Evolutionary conservation across 2,113 vertebrate genomes (phyloP).

Genomic region (Suncus etruscus): DNA sequence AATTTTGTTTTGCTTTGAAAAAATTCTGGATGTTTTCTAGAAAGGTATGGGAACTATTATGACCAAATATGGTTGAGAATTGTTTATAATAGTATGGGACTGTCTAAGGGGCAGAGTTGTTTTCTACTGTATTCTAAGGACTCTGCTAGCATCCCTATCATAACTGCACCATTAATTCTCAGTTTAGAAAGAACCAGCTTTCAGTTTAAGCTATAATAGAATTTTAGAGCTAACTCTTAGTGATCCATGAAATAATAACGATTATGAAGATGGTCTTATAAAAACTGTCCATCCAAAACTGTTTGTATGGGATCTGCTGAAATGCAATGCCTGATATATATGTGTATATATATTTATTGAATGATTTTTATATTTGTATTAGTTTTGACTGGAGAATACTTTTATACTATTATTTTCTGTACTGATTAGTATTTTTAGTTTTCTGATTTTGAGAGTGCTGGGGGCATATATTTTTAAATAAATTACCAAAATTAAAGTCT

Average conservation of each 20-base stretch:
- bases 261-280: slow-evolving; percentile 59
- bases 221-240: slow-evolving; percentile 62
- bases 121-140: not conserved
- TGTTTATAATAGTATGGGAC: slow-evolving; percentile 30
- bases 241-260: slow-evolving; percentile 64
- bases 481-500: not conserved
- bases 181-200: slow-evolving; percentile 51
- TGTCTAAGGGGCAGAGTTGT: slow-evolving; percentile 26
- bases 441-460: slow-evolving; percentile 48
- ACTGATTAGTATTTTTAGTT: slow-evolving; percentile 36
- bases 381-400: slow-evolving; percentile 49
- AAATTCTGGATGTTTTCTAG: slow-evolving; percentile 57
- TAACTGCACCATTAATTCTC: slow-evolving; percentile 35
- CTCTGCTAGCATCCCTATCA: not conserved
- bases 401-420: slow-evolving; percentile 30
- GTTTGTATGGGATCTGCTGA: slow-evolving; percentile 56
- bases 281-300: slow-evolving; percentile 70
- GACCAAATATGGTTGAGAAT: slow-evolving; percentile 1
- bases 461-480: not conserved
- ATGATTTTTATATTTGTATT: slow-evolving; percentile 68
- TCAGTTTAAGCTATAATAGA: slow-evolving; percentile 49
- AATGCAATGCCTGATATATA: slow-evolving; percentile 48
- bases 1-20: slow-evolving; percentile 48
- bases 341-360: slow-evolving; percentile 49
- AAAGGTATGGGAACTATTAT: slow-evolving; percentile 43